Percentiles rank a stretch among this genome's conserved stretches.
These are phyloP conservation scores for Cololabis saira DNA, from an alignment of 2,113 vertebrate genomes.

Conservation along the genomic window DNA sequence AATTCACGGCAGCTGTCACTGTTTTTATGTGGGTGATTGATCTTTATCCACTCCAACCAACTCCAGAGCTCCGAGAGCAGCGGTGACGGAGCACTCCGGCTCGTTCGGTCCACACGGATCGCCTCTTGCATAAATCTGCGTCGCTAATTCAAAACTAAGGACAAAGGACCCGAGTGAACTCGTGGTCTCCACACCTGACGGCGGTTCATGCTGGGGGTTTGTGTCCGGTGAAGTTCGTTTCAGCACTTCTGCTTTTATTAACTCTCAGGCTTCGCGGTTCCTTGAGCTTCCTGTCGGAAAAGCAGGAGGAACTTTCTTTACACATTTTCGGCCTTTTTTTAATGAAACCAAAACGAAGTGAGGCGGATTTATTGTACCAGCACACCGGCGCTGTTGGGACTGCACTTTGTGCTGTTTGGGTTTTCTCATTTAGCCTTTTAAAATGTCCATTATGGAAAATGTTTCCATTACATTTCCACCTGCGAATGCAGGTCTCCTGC, in stretches of 20 bases:
- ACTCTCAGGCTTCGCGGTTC: not conserved
- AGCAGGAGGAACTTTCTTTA: no score
- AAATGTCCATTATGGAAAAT: not conserved
- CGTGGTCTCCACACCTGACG: no score
- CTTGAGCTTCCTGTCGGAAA: no score
- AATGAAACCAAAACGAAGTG: no score
- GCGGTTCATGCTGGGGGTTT: constrained; percentile 17
- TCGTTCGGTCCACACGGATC: not conserved
- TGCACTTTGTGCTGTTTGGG: constrained; percentile 17
- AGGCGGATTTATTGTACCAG: not conserved
- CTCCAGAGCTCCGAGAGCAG: not conserved
- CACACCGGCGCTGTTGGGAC: not conserved
- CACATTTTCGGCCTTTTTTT: no score
- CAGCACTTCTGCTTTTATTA: constrained; percentile 26
- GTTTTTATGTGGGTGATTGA: not conserved
- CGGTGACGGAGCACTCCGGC: not conserved
- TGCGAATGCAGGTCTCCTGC: not conserved
- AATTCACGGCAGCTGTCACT: not conserved
- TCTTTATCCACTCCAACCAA: not conserved
- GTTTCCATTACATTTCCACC: not conserved
- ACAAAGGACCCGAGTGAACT: constrained; percentile 54
- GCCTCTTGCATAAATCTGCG: constrained; percentile 42
- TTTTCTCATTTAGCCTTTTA: not conserved
- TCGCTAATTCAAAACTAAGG: constrained; percentile 60
- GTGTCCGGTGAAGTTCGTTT: not conserved